Evolutionary conservation across 2,888 invertebrate species (phyloP).

Genomic region (Nymphalis c-album): DNA sequence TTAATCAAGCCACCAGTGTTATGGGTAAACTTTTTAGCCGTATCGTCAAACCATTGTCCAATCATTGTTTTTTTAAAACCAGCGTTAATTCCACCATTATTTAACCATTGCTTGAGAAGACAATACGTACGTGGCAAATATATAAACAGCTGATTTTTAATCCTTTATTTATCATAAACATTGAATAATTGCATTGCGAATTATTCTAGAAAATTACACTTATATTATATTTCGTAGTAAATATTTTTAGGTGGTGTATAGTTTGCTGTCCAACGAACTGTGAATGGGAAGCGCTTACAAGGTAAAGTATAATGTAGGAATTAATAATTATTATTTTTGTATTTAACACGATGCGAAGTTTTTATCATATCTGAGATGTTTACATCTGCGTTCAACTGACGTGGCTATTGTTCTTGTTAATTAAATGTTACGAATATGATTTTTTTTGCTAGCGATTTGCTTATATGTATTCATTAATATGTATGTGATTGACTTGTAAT

Average conservation of each 20-base stretch:
- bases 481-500: not conserved
- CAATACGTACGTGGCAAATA: too few species aligned
- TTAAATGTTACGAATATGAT: not conserved
- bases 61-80: too few species aligned
- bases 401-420: conserved; percentile 7
- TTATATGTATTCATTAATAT: not conserved
- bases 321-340: conserved; percentile 37
- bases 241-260: conserved; percentile 41
- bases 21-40: too few species aligned
- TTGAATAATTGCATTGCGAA: conserved; percentile 38
- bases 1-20: too few species aligned
- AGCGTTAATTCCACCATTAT: too few species aligned
- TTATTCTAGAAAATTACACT: conserved; percentile 20
- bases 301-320: conserved; percentile 49
- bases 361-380: conserved; percentile 1
- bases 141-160: too few species aligned
- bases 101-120: too few species aligned
- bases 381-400: not conserved
- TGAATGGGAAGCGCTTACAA: conserved; percentile 47
- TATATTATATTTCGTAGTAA: conserved; percentile 25
- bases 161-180: too few species aligned
- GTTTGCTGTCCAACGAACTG: conserved; percentile 37
- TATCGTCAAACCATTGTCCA: too few species aligned
- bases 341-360: not conserved
- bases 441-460: not conserved